These are phyloP conservation scores for Fragum whitleyi DNA, from an alignment of 2,888 invertebrate species.

Conservation along the genomic window DNA sequence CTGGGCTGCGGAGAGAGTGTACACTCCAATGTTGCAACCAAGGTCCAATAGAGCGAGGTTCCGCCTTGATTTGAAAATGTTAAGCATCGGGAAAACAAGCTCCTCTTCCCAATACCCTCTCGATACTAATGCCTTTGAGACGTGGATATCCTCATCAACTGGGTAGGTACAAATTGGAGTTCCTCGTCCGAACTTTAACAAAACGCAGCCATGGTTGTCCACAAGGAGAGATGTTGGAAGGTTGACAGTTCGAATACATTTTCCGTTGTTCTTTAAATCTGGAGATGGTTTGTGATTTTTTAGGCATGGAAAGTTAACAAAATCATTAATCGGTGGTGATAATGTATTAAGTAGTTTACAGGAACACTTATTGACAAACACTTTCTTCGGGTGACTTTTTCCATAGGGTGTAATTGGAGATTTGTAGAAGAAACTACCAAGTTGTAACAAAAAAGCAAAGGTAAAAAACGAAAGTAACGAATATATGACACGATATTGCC, in stretches of 20 bases:
- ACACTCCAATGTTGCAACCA: constrained; percentile 14
- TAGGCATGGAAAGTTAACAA: not conserved
- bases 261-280: not conserved
- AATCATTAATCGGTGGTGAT: not conserved
- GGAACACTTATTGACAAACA: not conserved
- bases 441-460: too few species aligned
- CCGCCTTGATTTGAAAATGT: not conserved
- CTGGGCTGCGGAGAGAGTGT: constrained; percentile 6
- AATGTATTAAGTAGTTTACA: not conserved
- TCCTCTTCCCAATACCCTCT: constrained; percentile 6
- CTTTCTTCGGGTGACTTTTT: not conserved
- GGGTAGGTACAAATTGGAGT: constrained; percentile 5
- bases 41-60: not conserved
- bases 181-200: not conserved
- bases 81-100: not conserved
- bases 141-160: not conserved
- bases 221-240: not conserved
- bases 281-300: not conserved
- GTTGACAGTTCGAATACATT: constrained; percentile 1
- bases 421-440: too few species aligned
- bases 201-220: not conserved
- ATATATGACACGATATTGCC: too few species aligned
- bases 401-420: too few species aligned
- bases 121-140: not conserved
- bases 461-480: too few species aligned